phyloP scores from a whole-genome alignment of 1,140 invertebrate genomes.

The Stegodyphus mimosarum region DNA sequence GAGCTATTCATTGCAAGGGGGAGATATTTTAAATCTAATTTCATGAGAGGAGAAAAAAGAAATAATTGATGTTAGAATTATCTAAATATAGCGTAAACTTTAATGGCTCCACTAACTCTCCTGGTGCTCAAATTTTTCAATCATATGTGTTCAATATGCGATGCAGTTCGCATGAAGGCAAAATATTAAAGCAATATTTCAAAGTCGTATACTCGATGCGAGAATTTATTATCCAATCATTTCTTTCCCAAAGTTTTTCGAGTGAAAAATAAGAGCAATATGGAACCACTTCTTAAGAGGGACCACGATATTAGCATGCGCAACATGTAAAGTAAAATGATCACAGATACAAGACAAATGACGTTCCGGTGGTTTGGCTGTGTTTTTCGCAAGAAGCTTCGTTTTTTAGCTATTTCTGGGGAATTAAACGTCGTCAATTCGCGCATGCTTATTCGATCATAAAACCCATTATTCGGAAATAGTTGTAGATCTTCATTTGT shows the following conservation, averaged over 20 bases:
- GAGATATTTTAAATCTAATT: too few species aligned
- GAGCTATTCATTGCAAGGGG: too few species aligned
- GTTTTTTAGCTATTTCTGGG: not conserved
- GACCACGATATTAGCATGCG: too few species aligned
- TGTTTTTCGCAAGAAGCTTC: not conserved
- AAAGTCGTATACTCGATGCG: constrained; percentile 1
- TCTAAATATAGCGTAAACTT: too few species aligned
- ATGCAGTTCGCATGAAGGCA: not conserved
- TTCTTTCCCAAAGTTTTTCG: not conserved
- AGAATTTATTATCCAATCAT: constrained; percentile 32
- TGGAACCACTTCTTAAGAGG: not conserved
- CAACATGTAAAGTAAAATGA: constrained; percentile 3
- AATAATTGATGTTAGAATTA: too few species aligned
- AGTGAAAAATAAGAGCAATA: not conserved
- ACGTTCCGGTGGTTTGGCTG: not conserved
- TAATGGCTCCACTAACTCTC: too few species aligned
- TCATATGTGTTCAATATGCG: not conserved
- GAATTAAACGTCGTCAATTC: constrained; percentile 1
- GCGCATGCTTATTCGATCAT: constrained; percentile 12
- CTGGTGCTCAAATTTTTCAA: too few species aligned
- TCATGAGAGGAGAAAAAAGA: too few species aligned
- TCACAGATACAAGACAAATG: constrained; percentile 16
- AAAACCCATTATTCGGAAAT: constrained; percentile 5
- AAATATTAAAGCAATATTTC: constrained; percentile 34
- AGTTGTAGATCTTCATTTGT: too few species aligned